Base-by-base conservation (phyloP, 2,888 invertebrate species). In the Caradrina kadenii region DNA sequence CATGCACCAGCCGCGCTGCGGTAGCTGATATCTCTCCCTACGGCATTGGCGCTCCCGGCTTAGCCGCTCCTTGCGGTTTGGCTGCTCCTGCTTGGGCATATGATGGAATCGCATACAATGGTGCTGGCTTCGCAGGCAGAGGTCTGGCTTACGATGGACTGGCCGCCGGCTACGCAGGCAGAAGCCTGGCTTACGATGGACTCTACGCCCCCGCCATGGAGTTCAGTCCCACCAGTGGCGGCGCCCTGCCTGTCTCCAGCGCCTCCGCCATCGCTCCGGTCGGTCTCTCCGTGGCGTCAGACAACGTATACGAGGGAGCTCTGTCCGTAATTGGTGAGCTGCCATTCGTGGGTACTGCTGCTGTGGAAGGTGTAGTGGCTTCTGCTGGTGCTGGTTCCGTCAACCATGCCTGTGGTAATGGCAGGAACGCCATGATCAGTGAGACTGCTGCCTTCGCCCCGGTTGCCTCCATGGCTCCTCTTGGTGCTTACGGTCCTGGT, bases 391-490 rank as follows among this genome's bases (percentile, higher is more conserved):
- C 83, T 54, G 90, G 89, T 10, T 80, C 80, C 3, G 86, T 92
- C 17, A 78, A 86, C 0, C 89, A 92, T 63, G 87, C 90, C 7
- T 91, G 92, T 53, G 92, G 92, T 35, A 80, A 82, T 55, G 88
- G 87, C 8, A 73, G 75, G 10, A 63, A 82, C 17, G 84, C 85
- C 50, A 87, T 87, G 62, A 65, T 69, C 73, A 81, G 80, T 64
- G 86, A 49, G 65, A 48, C 56, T 31, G 3, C 70, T 62, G 62
- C 8, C 19, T 71, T 49, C 13, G 63, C 6, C 11, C 26, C 58
- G 26, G 64, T 39, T 54, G 56, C 26, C 21, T 49, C 35, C 26
- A 6, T 49, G 90, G 92, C 45, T 58, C 83, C n/a, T 48, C 6
- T 48, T 54, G 67, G 22, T 45, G 65, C 56, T 21, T 64, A 26